These are phyloP conservation scores for Pecten maximus DNA, from an alignment of 2,888 invertebrate species.

Conservation along the genomic window DNA sequence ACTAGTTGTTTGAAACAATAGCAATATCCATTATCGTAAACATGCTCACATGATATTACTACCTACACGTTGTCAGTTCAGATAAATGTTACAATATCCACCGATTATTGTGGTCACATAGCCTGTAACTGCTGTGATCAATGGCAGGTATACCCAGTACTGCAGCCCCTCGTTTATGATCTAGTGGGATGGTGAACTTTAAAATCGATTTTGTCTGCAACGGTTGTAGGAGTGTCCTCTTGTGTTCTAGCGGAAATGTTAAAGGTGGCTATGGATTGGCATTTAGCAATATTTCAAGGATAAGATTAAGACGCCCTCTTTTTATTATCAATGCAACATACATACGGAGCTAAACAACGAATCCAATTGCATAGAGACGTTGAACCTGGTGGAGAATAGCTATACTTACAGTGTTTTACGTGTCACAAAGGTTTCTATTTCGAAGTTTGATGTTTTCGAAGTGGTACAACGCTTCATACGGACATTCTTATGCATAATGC, in stretches of 20 bases:
- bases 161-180: neutral
- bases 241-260: neutral
- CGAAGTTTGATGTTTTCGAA: no score
- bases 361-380: no score
- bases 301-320: neutral
- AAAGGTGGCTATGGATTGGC: neutral
- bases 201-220: conserved; percentile 22
- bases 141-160: neutral
- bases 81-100: neutral
- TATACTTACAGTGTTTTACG: no score
- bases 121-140: neutral
- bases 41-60: neutral
- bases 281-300: neutral
- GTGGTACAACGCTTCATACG: no score
- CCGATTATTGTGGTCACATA: neutral
- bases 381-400: no score
- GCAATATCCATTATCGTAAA: neutral
- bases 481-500: no score
- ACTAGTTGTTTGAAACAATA: neutral
- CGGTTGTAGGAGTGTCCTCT: conserved; percentile 10
- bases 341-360: no score
- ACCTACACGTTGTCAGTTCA: neutral
- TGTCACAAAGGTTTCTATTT: no score
- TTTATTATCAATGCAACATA: no score
- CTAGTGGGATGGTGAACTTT: neutral